These are phyloP conservation scores for Temnothorax unifasciatus DNA, from an alignment of 2,888 invertebrate genomes.

Conservation along the genomic window DNA sequence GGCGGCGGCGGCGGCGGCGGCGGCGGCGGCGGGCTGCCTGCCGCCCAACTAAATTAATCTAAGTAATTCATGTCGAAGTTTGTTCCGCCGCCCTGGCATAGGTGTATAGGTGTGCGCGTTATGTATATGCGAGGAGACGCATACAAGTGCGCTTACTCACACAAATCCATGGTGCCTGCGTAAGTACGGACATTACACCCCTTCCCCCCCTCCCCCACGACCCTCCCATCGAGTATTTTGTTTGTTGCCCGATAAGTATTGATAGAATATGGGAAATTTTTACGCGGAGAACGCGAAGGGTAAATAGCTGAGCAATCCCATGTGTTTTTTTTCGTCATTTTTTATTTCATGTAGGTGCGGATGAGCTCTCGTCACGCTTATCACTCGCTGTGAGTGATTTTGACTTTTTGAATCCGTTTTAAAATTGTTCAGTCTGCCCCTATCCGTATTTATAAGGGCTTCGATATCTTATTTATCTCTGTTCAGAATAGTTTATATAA, in stretches of 20 bases:
- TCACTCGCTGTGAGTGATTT: neutral
- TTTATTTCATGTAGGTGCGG: neutral
- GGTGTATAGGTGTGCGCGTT: conserved; percentile 54
- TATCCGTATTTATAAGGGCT: neutral
- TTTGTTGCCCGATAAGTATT: conserved; percentile 31
- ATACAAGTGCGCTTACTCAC: conserved; percentile 1
- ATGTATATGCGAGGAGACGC: conserved; percentile 48
- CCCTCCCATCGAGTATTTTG: neutral
- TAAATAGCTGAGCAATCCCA: conserved; percentile 3
- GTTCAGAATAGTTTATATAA: neutral
- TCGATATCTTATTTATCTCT: neutral
- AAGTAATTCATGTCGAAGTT: conserved; percentile 85
- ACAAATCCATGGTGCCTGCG: conserved; percentile 31
- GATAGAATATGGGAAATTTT: conserved; percentile 35
- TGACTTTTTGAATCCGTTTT: neutral
- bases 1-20: no score
- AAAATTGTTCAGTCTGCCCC: neutral
- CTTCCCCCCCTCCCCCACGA: neutral
- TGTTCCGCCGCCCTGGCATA: conserved; percentile 73
- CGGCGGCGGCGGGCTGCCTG: conserved; percentile 72
- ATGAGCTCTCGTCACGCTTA: neutral
- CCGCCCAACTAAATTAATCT: conserved; percentile 84
- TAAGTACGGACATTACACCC: conserved; percentile 42
- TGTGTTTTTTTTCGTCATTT: neutral
- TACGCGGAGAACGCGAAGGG: neutral